Conservation (phyloP, 2,113 vertebrate genomes). For the Heterochromis multidens region DNA sequence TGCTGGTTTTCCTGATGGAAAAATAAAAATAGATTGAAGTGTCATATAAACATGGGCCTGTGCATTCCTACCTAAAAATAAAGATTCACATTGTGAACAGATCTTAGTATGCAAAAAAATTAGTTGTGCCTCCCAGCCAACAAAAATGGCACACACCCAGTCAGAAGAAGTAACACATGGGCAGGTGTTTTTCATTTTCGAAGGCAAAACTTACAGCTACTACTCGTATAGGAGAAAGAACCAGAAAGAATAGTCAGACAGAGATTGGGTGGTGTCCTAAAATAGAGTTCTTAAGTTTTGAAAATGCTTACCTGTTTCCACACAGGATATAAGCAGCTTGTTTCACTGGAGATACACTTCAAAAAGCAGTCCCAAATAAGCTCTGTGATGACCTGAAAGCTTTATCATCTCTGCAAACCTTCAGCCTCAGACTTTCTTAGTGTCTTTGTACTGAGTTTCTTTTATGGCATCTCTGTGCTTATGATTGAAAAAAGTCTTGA, state of each 20-base stretch:
- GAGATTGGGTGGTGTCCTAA: not conserved
- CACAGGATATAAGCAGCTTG: not conserved
- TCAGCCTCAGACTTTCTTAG: not conserved
- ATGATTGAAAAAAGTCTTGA: not conserved
- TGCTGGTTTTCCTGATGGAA: not conserved
- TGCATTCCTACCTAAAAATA: not conserved
- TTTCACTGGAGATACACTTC: not conserved
- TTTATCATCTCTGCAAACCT: not conserved
- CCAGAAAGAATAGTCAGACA: no score
- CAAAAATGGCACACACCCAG: not conserved
- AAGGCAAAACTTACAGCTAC: not conserved
- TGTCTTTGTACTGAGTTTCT: not conserved
- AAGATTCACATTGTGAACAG: not conserved
- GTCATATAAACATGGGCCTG: not conserved
- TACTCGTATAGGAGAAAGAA: not conserved
- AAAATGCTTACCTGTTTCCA: not conserved
- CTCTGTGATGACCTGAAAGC: not conserved
- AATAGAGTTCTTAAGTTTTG: not conserved
- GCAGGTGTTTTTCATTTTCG: not conserved
- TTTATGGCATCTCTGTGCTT: not conserved
- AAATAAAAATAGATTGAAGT: not conserved
- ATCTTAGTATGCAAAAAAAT: not conserved
- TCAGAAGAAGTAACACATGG: not conserved
- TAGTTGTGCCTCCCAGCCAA: not conserved
- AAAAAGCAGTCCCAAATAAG: not conserved